Percentiles rank a stretch among this genome's conserved stretches.
phyloP scores from a whole-genome alignment of 2,797 vertebrate genomes.

The Masticophis lateralis region DNA sequence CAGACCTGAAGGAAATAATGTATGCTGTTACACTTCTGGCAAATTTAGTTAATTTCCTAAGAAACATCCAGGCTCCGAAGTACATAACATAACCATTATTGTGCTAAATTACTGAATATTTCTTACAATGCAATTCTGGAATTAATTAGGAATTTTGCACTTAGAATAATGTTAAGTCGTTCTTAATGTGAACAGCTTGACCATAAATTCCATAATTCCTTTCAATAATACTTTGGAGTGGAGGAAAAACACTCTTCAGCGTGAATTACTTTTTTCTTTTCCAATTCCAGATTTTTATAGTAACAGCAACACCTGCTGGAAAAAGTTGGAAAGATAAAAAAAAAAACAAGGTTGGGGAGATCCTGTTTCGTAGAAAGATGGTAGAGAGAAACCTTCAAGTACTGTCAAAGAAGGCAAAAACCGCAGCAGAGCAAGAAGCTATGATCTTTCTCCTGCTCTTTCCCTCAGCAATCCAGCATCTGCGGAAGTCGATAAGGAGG shows the following conservation, averaged over 20 bases:
- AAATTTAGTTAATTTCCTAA: not conserved
- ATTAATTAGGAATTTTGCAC: not conserved
- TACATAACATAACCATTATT: not conserved
- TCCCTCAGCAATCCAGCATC: not conserved
- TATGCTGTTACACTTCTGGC: not conserved
- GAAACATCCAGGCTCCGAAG: not conserved
- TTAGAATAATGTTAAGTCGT: not conserved
- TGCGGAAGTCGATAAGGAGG: not conserved
- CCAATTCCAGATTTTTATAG: slow-evolving; percentile 31
- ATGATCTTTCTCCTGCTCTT: not conserved
- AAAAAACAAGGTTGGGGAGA: not conserved
- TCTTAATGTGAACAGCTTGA: not conserved
- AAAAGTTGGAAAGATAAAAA: slow-evolving; percentile 12
- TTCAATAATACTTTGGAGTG: not conserved
- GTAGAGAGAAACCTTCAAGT: not conserved
- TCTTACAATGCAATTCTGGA: not conserved
- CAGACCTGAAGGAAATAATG: not conserved
- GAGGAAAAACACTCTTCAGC: not conserved
- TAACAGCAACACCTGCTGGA: slow-evolving; percentile 67
- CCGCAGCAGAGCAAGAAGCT: not conserved
- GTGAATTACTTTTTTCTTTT: not conserved
- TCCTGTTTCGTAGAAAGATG: not conserved
- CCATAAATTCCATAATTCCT: not conserved
- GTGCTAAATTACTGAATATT: not conserved
- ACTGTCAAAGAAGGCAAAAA: not conserved